Conservation (phyloP, 2,888 invertebrate genomes). For the Didymodactylos carnosus region DNA sequence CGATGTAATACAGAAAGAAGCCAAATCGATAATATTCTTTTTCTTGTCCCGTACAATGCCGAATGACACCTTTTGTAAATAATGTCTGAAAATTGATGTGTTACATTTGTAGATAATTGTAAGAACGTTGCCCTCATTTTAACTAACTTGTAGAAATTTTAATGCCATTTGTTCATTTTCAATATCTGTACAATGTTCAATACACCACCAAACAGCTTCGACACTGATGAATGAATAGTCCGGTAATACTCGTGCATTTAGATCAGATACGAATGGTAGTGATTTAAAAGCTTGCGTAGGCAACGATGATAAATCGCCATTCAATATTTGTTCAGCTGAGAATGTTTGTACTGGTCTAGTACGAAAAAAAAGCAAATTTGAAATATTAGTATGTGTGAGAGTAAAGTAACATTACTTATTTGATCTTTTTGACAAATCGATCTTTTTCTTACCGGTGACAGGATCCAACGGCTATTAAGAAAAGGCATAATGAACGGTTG, state of each 20-base stretch:
- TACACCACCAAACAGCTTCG: slow-evolving; percentile 54
- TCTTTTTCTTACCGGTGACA: not conserved
- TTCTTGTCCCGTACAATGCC: not conserved
- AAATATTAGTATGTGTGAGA: not conserved
- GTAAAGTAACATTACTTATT: not conserved
- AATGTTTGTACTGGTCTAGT: not conserved
- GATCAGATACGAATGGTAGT: not conserved
- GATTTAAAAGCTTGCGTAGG: not conserved
- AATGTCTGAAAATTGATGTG: slow-evolving; percentile 45
- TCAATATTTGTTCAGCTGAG: not conserved
- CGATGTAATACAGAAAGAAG: slow-evolving; percentile 72
- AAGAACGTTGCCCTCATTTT: slow-evolving; percentile 11
- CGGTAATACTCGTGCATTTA: slow-evolving; percentile 21
- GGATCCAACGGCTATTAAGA: not conserved
- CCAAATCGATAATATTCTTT: slow-evolving; percentile 40
- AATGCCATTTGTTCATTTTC: slow-evolving; percentile 47
- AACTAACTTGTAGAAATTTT: slow-evolving; percentile 35
- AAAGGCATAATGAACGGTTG: not conserved
- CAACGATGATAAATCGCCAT: not conserved
- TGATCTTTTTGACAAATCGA: not conserved
- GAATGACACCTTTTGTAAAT: slow-evolving; percentile 37
- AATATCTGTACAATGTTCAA: slow-evolving; percentile 55
- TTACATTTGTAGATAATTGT: too few species aligned
- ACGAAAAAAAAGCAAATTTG: too few species aligned
- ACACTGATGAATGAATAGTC: slow-evolving; percentile 53